These are phyloP conservation scores for Amphiduros pacificus DNA, from an alignment of 2,888 invertebrate species.

Conservation along the genomic window DNA sequence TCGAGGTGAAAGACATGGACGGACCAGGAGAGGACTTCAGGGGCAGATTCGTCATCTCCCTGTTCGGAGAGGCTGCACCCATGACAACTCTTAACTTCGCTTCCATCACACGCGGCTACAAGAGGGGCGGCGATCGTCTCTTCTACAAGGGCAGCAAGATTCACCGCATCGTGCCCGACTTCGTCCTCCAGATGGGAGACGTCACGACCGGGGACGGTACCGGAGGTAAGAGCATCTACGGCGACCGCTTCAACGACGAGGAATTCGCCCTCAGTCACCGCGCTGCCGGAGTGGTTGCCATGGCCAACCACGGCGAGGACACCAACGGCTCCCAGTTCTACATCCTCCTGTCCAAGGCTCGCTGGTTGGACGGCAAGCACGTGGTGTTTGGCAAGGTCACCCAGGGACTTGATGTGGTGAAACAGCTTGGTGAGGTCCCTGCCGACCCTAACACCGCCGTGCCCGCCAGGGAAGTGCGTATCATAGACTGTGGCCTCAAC, in stretches of 20 bases:
- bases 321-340: slow-evolving; percentile 60
- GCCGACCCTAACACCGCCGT: slow-evolving; percentile 39
- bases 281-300: slow-evolving; percentile 56
- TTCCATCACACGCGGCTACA: slow-evolving; percentile 50
- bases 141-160: slow-evolving; percentile 51
- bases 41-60: slow-evolving; percentile 47
- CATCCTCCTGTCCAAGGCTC: slow-evolving; percentile 53
- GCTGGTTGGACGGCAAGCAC: slow-evolving; percentile 58
- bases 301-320: slow-evolving; percentile 60
- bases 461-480: slow-evolving; percentile 48
- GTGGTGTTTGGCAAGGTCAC: slow-evolving; percentile 59
- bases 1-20: slow-evolving; percentile 50
- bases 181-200: slow-evolving; percentile 60
- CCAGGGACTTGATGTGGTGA: slow-evolving; percentile 46
- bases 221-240: slow-evolving; percentile 58
- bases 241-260: slow-evolving; percentile 56
- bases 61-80: slow-evolving; percentile 56
- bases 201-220: slow-evolving; percentile 56
- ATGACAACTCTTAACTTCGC: slow-evolving; percentile 57
- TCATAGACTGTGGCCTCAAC: slow-evolving; percentile 47
- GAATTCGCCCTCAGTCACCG: slow-evolving; percentile 55
- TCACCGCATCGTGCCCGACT: slow-evolving; percentile 58
- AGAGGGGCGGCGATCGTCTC: slow-evolving; percentile 34
- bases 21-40: slow-evolving; percentile 43
- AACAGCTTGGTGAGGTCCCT: slow-evolving; percentile 42